Percentiles rank a stretch among this genome's conserved stretches.
These are phyloP conservation scores for Meleagris gallopavo DNA, from an alignment of 2,113 vertebrate genomes.

Conservation along the genomic window DNA sequence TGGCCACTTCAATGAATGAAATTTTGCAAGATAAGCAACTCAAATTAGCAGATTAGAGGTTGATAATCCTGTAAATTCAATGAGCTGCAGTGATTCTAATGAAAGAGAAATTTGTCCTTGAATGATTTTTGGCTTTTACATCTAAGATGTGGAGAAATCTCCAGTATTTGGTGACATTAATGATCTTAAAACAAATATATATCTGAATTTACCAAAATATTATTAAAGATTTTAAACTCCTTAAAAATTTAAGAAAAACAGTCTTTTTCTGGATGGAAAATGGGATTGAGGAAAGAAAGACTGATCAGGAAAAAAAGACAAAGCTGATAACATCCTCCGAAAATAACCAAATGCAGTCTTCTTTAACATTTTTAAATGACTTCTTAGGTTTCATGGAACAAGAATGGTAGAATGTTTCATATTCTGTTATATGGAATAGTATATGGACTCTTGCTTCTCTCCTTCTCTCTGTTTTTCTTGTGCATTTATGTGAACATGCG, in stretches of 20 bases:
- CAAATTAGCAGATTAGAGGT: neutral
- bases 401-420: neutral
- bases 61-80: neutral
- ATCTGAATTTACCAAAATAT: neutral
- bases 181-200: neutral
- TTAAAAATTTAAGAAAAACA: rapidly evolving
- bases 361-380: neutral
- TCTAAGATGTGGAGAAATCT: neutral
- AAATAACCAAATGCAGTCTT: neutral
- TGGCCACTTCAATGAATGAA: neutral
- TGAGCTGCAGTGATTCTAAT: neutral
- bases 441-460: neutral
- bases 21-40: neutral
- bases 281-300: neutral
- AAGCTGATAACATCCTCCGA: neutral
- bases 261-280: neutral
- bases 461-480: neutral
- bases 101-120: neutral
- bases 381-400: neutral
- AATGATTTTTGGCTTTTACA: neutral
- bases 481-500: neutral
- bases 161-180: neutral
- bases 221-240: neutral
- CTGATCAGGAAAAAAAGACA: neutral
- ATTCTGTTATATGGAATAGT: neutral